These are phyloP conservation scores for Anolis apletophallus DNA, from an alignment of 2,797 vertebrate species.

Conservation along the genomic window DNA sequence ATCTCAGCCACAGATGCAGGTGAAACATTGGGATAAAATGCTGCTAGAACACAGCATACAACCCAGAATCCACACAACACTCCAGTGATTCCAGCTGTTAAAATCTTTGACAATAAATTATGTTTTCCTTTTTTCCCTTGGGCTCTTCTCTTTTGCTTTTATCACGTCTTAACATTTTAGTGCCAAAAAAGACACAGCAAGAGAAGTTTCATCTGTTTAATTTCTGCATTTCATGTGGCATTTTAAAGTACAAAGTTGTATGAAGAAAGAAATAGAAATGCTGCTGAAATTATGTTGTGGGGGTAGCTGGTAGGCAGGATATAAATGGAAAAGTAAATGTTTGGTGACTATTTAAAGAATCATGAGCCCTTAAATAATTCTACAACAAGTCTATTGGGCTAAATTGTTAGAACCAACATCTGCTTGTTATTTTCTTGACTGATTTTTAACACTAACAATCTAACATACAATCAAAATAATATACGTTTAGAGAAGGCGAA, in stretches of 20 bases:
- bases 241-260: neutral
- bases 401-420: neutral
- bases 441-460: too few relatives aligned
- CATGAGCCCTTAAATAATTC: neutral
- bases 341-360: neutral
- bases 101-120: neutral
- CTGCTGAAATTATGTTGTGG: slow-evolving; percentile 1
- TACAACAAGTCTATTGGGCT: neutral
- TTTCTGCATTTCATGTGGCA: neutral
- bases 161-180: neutral
- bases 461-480: too few relatives aligned
- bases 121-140: neutral
- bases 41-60: too few relatives aligned
- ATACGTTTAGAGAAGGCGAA: too few relatives aligned
- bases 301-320: neutral
- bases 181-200: neutral
- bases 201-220: neutral
- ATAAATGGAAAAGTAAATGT: neutral
- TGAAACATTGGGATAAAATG: too few relatives aligned
- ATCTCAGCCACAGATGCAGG: too few relatives aligned
- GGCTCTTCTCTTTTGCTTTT: neutral
- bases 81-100: too few relatives aligned
- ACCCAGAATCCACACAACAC: too few relatives aligned
- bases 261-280: neutral
- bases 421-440: too few relatives aligned